A percentile compares a stretch with the other conserved stretches of the same genome.
phyloP scores from a whole-genome alignment of 2,113 vertebrate species.

The Garra rufa region DNA sequence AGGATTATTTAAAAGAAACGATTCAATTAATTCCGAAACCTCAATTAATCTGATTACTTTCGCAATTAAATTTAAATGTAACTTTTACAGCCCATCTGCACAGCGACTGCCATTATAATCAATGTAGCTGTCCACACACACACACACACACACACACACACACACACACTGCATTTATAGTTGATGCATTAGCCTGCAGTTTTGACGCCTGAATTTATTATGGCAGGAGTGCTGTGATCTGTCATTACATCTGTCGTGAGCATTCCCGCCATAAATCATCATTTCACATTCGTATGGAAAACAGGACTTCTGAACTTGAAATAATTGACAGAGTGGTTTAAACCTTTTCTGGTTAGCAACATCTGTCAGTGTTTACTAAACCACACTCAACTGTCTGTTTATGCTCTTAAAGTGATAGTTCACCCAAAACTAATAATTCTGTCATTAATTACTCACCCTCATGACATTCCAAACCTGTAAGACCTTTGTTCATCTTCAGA shows the following conservation, averaged over 20 bases:
- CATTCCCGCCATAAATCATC: background rate
- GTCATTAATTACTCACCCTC: no score
- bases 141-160: background rate
- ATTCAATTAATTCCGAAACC: conserved; percentile 9
- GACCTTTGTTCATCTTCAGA: no score
- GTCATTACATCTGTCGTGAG: background rate
- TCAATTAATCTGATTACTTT: conserved; percentile 22
- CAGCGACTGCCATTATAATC: conserved; percentile 7
- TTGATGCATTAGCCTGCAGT: background rate
- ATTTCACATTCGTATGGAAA: background rate
- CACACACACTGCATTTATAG: background rate
- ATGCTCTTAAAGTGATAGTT: background rate
- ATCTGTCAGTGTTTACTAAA: background rate
- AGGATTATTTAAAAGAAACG: conserved; percentile 3
- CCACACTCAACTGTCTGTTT: background rate
- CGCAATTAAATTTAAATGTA: conserved; percentile 18
- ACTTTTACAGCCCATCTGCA: conserved; percentile 31
- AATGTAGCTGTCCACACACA: background rate
- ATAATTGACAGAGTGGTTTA: background rate
- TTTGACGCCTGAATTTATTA: background rate
- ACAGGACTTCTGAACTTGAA: background rate
- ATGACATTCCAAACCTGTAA: no score
- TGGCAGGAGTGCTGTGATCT: background rate
- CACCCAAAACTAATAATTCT: no score
- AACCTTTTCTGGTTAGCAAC: background rate